phyloP scores from a whole-genome alignment of 2,797 vertebrate species.

The Brachyalestes nurse region DNA sequence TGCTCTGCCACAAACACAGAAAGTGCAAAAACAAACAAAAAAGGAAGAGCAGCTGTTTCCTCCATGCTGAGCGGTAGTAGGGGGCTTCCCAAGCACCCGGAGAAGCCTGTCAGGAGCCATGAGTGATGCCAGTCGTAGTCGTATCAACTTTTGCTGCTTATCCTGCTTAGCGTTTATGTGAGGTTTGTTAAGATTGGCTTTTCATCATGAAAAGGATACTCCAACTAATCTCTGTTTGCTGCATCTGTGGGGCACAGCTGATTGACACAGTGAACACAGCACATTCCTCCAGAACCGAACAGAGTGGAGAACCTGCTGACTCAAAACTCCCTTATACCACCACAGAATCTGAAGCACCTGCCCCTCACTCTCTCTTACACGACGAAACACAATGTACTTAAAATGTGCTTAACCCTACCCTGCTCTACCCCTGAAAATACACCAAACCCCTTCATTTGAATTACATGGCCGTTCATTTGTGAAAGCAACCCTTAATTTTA shows the following conservation, averaged over 20 bases:
- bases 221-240: neutral
- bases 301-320: too few relatives aligned
- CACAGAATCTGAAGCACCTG: too few relatives aligned
- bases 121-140: neutral
- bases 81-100: neutral
- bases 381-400: too few relatives aligned
- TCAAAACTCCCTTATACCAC: too few relatives aligned
- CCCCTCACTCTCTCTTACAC: too few relatives aligned
- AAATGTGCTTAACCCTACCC: too few relatives aligned
- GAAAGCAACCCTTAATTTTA: too few relatives aligned
- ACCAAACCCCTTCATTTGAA: too few relatives aligned
- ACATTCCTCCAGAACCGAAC: too few relatives aligned
- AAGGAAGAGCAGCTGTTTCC: slow-evolving; percentile 4
- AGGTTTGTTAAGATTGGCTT: neutral
- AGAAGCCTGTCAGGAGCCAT: neutral
- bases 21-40: neutral
- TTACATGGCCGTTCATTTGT: too few relatives aligned
- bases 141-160: neutral
- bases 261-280: too few relatives aligned
- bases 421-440: too few relatives aligned
- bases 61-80: neutral
- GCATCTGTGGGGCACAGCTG: neutral
- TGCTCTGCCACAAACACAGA: neutral
- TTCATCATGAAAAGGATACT: neutral
- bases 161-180: neutral